Conservation (phyloP, 2,888 invertebrate species). For the Amphimallon solstitiale region DNA sequence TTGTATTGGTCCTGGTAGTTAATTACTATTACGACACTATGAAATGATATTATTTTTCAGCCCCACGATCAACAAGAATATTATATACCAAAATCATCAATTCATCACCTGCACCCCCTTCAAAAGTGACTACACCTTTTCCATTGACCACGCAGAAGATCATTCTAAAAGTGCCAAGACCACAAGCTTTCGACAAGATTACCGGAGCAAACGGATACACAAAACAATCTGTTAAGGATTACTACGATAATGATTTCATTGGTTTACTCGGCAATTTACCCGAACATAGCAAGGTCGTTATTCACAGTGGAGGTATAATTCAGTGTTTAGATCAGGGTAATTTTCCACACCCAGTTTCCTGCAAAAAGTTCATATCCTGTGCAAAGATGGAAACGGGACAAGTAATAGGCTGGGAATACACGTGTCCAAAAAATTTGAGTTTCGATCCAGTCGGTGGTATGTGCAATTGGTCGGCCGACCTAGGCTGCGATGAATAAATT, state of each 20-base stretch:
- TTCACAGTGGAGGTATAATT: conserved; percentile 77
- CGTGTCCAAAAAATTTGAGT: conserved; percentile 85
- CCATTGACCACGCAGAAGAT: conserved; percentile 23
- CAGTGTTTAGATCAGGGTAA: conserved; percentile 90
- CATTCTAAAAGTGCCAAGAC: conserved; percentile 23
- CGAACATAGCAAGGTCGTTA: conserved; percentile 70
- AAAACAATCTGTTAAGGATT: conserved; percentile 51
- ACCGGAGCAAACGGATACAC: conserved; percentile 16
- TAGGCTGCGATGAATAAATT: conserved; percentile 74
- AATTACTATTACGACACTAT: too few relatives aligned
- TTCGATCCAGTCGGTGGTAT: conserved; percentile 92
- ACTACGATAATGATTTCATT: conserved; percentile 74
- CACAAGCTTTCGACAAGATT: conserved; percentile 22
- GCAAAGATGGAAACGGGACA: conserved; percentile 82
- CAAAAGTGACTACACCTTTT: conserved; percentile 39
- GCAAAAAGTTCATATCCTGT: conserved; percentile 92
- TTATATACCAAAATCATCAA: conserved; percentile 59
- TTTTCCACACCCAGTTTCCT: conserved; percentile 90
- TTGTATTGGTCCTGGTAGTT: too few relatives aligned
- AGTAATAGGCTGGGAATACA: conserved; percentile 87
- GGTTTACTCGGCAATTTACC: conserved; percentile 67
- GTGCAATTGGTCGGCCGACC: conserved; percentile 88
- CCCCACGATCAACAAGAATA: conserved; percentile 52
- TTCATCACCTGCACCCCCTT: conserved; percentile 52
- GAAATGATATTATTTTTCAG: too few relatives aligned